Base-by-base conservation (phyloP, 2,113 vertebrate species). In the Corvus hawaiiensis region DNA sequence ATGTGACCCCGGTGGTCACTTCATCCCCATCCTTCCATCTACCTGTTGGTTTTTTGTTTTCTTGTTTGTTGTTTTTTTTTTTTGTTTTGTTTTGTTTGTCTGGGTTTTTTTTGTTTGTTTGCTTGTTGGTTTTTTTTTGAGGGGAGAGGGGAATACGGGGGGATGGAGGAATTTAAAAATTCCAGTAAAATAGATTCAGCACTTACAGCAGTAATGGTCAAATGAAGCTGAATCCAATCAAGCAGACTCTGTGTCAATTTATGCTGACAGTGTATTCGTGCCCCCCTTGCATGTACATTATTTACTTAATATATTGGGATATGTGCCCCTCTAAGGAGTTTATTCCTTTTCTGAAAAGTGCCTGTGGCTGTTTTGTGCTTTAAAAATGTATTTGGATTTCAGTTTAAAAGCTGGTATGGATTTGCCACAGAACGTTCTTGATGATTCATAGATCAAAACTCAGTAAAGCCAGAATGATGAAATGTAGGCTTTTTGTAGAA, bases 221-320 rank as follows among this genome's bases (percentile, higher is more conserved):
- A 82, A 39, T 1, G 3, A 43, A 64, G 11, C 16, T 48, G 33
- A 39, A 64, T 26, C 27, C 1, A 23, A 2, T 48, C 41, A 14
- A 21, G 27, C 15, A 37, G 24, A 33, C 33, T 44, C 28, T 16
- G 0, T 46, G 26, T 32, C 27, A 10, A 14, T n/a, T 69, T 26
- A n/a, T 37, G 20, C 67, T 87, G 74, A 26, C 18, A 33, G 13
- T 18, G 10, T 46, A 2, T 32, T n/a, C 9, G 3, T 41, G 28
- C 14, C 17, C 17, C 1, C 1, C 9, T 37, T 21, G 12, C 18
- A 4, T 3, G 1, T 41, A 0, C 46, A 0, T 49, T 64, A 32
- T 55, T 78, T 61, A 16, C n/a, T 24, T 39, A 15, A 11, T 28
- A 0, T 14, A 6, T 7, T 27, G 24, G 17, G 33, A 17, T 48